Conservation (phyloP, 2,113 vertebrate genomes). For the Psephotus haematonotus region DNA sequence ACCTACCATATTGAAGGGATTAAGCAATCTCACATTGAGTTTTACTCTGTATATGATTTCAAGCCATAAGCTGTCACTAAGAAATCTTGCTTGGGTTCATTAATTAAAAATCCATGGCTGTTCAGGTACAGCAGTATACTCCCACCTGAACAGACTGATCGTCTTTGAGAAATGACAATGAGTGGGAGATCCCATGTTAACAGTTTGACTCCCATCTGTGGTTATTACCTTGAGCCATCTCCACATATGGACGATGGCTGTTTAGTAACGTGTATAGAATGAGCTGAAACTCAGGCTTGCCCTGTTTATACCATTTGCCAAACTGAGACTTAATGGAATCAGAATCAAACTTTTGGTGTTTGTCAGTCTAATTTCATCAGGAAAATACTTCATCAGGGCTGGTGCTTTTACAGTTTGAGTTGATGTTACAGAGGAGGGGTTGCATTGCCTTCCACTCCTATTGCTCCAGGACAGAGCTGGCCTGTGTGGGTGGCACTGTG, state of each 20-base stretch:
- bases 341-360: background rate
- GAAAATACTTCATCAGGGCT: background rate
- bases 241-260: background rate
- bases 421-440: background rate
- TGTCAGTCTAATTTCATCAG: background rate
- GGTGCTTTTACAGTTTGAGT: background rate
- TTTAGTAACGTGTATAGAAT: background rate
- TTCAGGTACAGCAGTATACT: background rate
- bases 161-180: background rate
- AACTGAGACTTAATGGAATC: background rate
- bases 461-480: background rate
- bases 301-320: background rate
- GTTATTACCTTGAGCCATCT: fast-evolving
- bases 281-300: background rate
- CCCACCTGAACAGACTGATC: background rate
- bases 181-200: background rate
- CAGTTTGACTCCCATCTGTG: background rate
- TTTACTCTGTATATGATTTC: background rate
- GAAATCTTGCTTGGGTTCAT: background rate
- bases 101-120: background rate
- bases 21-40: background rate
- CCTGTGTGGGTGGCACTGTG: background rate
- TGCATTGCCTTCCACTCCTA: background rate
- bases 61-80: background rate
- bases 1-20: background rate